Evolutionary conservation across 2,797 vertebrate species (phyloP).

Genomic region (Alosa sapidissima): DNA sequence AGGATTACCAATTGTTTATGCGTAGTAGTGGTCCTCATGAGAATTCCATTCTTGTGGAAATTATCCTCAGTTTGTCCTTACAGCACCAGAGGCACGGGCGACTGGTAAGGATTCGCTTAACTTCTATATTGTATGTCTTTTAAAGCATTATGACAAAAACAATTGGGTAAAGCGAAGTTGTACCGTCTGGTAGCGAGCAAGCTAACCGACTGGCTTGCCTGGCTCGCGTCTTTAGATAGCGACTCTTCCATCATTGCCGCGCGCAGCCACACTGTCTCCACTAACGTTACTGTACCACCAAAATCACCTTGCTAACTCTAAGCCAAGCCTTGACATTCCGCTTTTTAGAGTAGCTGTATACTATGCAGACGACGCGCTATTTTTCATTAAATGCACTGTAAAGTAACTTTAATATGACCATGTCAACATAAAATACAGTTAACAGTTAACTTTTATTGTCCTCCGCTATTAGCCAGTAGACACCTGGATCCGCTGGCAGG

Average conservation of each 20-base stretch:
- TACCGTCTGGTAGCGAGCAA: conserved; percentile 50
- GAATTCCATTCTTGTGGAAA: conserved; percentile 27
- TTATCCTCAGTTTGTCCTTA: conserved; percentile 62
- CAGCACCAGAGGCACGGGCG: conserved; percentile 56
- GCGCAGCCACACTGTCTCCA: conserved; percentile 25
- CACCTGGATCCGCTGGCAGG: conserved; percentile 23
- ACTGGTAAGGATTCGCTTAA: conserved; percentile 82
- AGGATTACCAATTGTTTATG: conserved; percentile 60
- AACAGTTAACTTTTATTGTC: conserved; percentile 18
- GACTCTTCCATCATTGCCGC: conserved; percentile 59
- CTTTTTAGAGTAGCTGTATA: background rate
- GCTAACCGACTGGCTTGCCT: conserved; percentile 36
- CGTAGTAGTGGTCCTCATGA: conserved; percentile 19
- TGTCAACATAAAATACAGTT: conserved; percentile 21
- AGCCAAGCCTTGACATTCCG: conserved; percentile 25
- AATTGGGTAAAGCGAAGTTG: conserved; percentile 51
- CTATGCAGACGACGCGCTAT: background rate
- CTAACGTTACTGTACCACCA: conserved; percentile 35
- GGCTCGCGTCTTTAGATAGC: conserved; percentile 30
- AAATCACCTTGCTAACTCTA: conserved; percentile 52
- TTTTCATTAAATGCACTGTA: background rate
- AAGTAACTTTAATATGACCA: background rate
- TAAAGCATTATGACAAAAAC: conserved; percentile 28
- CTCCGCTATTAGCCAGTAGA: conserved; percentile 19
- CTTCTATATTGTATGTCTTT: conserved; percentile 53